Evolutionary conservation across 2,113 vertebrate genomes (phyloP).

Genomic region (Zingel zingel): DNA sequence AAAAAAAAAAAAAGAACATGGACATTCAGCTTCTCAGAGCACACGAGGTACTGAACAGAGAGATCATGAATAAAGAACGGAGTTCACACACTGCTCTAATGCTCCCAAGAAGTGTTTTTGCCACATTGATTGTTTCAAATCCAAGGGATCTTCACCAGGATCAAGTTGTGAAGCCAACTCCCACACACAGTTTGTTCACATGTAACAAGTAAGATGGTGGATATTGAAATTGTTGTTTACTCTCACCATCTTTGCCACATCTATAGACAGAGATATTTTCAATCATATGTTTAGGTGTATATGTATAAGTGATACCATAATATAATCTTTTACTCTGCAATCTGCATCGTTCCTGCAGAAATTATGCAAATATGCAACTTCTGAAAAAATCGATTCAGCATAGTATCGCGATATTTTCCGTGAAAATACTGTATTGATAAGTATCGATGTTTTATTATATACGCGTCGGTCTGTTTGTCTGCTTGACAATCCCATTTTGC

Average conservation of each 20-base stretch:
- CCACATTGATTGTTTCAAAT: conserved; percentile 62
- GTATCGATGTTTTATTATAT: too few species aligned
- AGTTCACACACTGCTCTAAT: conserved; percentile 14
- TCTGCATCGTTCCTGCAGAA: neutral
- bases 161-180: conserved; percentile 57
- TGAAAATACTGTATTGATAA: too few species aligned
- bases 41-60: conserved; percentile 9
- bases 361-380: neutral
- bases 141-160: conserved; percentile 47
- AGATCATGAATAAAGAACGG: conserved; percentile 36
- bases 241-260: conserved; percentile 27
- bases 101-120: conserved; percentile 45
- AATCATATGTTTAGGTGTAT: neutral
- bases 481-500: too few species aligned
- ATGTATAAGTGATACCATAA: neutral
- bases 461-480: too few species aligned
- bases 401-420: too few species aligned
- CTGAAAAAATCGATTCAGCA: too few species aligned
- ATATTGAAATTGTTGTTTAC: conserved; percentile 28
- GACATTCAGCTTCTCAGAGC: conserved; percentile 29
- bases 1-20: neutral
- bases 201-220: conserved; percentile 31
- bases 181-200: conserved; percentile 67
- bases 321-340: neutral
- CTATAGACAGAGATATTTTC: neutral